phyloP scores from a whole-genome alignment of 2,113 vertebrate species.

The Serinus canaria region DNA sequence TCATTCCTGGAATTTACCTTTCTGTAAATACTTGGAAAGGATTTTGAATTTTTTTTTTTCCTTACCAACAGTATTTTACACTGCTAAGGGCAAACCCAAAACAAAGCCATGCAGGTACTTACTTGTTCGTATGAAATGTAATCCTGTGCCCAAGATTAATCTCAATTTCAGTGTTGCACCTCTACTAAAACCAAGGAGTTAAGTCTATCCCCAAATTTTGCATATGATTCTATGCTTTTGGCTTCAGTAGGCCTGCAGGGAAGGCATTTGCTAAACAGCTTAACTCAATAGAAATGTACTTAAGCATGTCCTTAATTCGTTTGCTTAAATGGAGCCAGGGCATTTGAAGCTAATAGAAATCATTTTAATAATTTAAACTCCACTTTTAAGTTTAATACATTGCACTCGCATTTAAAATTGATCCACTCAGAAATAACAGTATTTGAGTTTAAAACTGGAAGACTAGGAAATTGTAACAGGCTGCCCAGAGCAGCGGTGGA shows the following conservation, averaged over 20 bases:
- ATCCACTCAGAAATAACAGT: neutral
- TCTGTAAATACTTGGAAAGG: neutral
- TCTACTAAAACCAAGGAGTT: neutral
- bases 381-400: constrained; percentile 28
- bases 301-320: constrained; percentile 29
- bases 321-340: constrained; percentile 11
- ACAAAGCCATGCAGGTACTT: neutral
- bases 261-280: constrained; percentile 26
- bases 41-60: neutral
- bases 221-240: neutral
- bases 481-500: neutral
- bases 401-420: neutral
- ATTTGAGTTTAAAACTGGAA: neutral
- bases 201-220: neutral
- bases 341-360: constrained; percentile 7
- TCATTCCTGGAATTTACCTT: constrained; percentile 30
- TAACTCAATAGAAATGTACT: constrained; percentile 31
- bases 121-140: neutral
- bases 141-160: neutral
- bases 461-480: neutral
- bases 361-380: constrained; percentile 45
- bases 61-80: neutral
- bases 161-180: neutral
- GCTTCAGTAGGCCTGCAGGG: neutral
- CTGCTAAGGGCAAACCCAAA: neutral